phyloP scores from a whole-genome alignment of 2,888 invertebrate species.

The Tetramorium bicarinatum region DNA sequence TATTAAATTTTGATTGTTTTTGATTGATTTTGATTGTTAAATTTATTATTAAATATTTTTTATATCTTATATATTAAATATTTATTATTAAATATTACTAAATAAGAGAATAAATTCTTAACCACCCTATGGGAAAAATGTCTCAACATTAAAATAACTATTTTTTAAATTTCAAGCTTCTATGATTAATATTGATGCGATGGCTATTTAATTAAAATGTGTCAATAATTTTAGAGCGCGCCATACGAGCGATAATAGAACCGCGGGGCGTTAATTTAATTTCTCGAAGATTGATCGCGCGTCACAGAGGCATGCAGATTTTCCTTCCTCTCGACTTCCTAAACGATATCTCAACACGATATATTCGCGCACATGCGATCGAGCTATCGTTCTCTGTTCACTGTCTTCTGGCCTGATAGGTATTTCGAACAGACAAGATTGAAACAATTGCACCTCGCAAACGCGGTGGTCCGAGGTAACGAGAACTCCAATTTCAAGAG shows the following conservation, averaged over 20 bases:
- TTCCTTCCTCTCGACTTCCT: slow-evolving; percentile 9
- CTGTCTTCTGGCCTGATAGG: slow-evolving; percentile 14
- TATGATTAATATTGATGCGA: background rate
- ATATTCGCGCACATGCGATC: slow-evolving; percentile 37
- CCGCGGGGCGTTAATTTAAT: slow-evolving; percentile 37
- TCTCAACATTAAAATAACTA: background rate
- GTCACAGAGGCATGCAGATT: slow-evolving; percentile 35
- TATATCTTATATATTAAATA: too few species aligned
- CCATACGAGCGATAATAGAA: background rate
- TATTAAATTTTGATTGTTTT: background rate
- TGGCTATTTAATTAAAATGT: slow-evolving; percentile 7
- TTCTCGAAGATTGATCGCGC: slow-evolving; percentile 39
- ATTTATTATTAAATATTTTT: too few species aligned
- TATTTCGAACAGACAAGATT: slow-evolving; percentile 25
- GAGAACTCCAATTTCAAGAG: slow-evolving; percentile 45
- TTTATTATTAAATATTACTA: background rate
- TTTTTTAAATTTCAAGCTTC: background rate
- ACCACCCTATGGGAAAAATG: background rate
- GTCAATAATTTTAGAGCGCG: background rate
- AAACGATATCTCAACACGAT: slow-evolving; percentile 30
- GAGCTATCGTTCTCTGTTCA: slow-evolving; percentile 37
- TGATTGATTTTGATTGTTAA: too few species aligned
- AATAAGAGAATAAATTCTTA: background rate
- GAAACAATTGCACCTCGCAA: slow-evolving; percentile 34
- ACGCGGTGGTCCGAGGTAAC: slow-evolving; percentile 29